phyloP scores from a whole-genome alignment of 2,797 vertebrate genomes.

The Gymnothorax reevesii region DNA sequence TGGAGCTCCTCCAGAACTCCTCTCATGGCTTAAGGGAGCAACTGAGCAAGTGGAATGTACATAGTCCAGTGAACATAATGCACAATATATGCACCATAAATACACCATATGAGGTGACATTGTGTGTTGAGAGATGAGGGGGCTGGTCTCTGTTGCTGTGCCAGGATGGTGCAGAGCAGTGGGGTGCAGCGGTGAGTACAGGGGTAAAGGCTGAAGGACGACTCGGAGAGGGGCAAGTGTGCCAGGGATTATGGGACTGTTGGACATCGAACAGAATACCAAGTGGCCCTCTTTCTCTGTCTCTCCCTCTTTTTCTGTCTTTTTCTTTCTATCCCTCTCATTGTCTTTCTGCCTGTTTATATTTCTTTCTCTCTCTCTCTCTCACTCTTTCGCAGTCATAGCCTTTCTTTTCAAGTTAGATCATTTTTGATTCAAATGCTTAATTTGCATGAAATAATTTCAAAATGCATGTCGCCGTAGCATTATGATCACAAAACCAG shows the following conservation, averaged over 20 bases:
- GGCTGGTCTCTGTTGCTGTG: background rate
- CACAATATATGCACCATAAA: too few relatives aligned
- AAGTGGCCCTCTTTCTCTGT: background rate
- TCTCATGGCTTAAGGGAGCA: background rate
- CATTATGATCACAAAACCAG: too few relatives aligned
- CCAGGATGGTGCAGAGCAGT: background rate
- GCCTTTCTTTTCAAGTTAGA: too few relatives aligned
- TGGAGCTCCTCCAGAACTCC: background rate
- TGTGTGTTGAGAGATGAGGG: background rate
- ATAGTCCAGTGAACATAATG: background rate
- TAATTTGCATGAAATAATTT: too few relatives aligned
- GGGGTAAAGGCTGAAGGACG: background rate
- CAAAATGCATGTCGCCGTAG: too few relatives aligned
- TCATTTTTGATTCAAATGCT: too few relatives aligned
- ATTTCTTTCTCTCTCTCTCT: too few relatives aligned
- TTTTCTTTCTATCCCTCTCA: background rate
- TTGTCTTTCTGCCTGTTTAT: too few relatives aligned
- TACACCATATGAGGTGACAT: background rate
- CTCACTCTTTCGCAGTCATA: too few relatives aligned
- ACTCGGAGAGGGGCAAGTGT: background rate
- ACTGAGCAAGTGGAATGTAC: background rate
- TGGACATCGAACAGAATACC: background rate
- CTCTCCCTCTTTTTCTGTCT: background rate
- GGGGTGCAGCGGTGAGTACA: background rate
- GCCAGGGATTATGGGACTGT: background rate